These are phyloP conservation scores for Stomatorhinus walkeri DNA, from an alignment of 2,797 vertebrate species.

Conservation along the genomic window DNA sequence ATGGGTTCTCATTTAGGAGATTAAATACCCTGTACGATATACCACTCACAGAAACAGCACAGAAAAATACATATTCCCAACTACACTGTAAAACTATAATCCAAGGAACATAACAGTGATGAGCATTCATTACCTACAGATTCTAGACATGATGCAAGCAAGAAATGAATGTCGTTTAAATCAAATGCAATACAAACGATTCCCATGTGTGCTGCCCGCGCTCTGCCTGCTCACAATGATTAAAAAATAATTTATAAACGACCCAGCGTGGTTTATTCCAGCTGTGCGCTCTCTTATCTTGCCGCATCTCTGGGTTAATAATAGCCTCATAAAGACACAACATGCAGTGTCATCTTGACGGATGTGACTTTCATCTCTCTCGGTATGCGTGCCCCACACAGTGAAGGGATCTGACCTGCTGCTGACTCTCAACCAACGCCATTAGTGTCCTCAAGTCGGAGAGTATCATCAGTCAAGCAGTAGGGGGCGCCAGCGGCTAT, in stretches of 20 bases:
- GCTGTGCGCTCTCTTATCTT: background rate
- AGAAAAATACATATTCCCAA: background rate
- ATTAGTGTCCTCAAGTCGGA: background rate
- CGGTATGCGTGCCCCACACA: background rate
- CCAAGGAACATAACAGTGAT: background rate
- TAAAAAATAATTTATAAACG: background rate
- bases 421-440: background rate
- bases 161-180: background rate
- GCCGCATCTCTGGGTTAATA: background rate
- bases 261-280: background rate
- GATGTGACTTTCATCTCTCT: background rate
- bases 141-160: background rate
- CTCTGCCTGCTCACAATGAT: background rate
- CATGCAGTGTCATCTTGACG: slow-evolving; percentile 13
- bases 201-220: background rate
- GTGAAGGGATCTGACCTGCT: slow-evolving; percentile 12
- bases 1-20: background rate
- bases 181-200: background rate
- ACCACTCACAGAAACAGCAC: background rate
- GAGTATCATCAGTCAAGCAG: slow-evolving; percentile 20
- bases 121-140: background rate
- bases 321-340: background rate
- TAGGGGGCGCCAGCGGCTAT: slow-evolving; percentile 16
- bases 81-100: background rate
- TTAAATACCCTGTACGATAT: background rate